Evolutionary conservation across 2,888 invertebrate species (phyloP), one percentile per base, ranked within the genome.

Genomic region (Dinocampus coccinellae): DNA sequence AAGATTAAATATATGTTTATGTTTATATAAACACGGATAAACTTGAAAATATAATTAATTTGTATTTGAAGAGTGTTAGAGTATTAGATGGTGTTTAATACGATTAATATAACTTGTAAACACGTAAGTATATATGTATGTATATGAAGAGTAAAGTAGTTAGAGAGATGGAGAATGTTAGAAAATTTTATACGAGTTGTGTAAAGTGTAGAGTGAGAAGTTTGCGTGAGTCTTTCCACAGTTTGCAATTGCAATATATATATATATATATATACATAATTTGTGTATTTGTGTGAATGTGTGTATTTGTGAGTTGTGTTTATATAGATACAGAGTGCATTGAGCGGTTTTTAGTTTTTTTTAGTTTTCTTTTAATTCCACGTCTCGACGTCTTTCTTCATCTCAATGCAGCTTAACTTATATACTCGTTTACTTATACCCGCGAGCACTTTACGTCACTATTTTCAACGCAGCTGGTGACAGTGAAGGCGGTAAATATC

Each of bases 361-460:
- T 39, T 2, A 9, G 39, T 39, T 24, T 39, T 42, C 20, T 29
- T 58, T 0, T 29, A 13, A n/a, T 58, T 22, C 29, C n/a, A 20
- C 34, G 7, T 60, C 20, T 20, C 33, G 16, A 20, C 22, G 39
- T 62, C 24, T 39, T 13, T 39, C 13, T n/a, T n/a, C n/a, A n/a
- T n/a, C n/a, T n/a, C n/a, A n/a, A n/a, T n/a, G n/a, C n/a, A n/a
- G n/a, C n/a, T n/a, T n/a, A n/a, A n/a, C n/a, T n/a, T n/a, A n/a
- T n/a, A n/a, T n/a, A n/a, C n/a, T n/a, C n/a, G n/a, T n/a, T n/a
- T n/a, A n/a, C 16, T 29, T 58, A 58, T 33, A 33, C 33, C 26
- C 64, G 47, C n/a, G 47, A 11, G 29, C 16, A 26, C 26, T 64
- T 64, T 64, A 64, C 64, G 29, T 64, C 64, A 64, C 53, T 53